phyloP scores from a whole-genome alignment of 2,888 invertebrate species.

The Drosophila mayaguana region DNA sequence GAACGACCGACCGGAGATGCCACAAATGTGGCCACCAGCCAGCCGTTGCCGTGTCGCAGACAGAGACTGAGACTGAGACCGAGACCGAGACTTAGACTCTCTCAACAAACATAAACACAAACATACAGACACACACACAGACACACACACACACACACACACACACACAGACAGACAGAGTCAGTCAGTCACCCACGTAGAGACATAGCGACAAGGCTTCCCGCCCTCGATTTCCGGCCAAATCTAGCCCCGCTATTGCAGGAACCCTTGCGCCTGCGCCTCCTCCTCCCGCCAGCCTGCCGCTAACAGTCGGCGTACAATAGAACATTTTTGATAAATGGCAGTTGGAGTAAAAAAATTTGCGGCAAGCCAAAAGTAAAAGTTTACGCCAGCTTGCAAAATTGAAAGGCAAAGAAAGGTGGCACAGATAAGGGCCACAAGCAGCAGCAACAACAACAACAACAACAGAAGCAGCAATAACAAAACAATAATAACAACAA shows the following conservation, averaged over 20 bases:
- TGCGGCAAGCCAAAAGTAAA: conserved; percentile 66
- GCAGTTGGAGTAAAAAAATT: conserved; percentile 51
- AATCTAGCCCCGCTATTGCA: conserved; percentile 6
- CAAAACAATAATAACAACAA: conserved; percentile 26
- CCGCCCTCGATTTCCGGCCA: conserved; percentile 50
- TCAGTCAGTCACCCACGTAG: conserved; percentile 24
- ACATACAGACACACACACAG: not conserved
- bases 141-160: not conserved
- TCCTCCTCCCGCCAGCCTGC: not conserved
- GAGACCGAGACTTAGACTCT: conserved; percentile 26
- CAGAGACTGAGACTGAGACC: conserved; percentile 34
- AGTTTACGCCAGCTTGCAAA: conserved; percentile 46
- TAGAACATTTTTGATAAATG: conserved; percentile 59
- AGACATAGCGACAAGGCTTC: conserved; percentile 1
- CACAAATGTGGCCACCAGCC: conserved; percentile 49
- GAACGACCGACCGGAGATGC: conserved; percentile 33
- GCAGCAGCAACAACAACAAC: not conserved
- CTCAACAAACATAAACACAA: conserved; percentile 13
- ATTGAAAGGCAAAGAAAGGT: conserved; percentile 48
- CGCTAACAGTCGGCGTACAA: conserved; percentile 9
- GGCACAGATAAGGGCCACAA: conserved; percentile 52
- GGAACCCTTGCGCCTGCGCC: conserved; percentile 4
- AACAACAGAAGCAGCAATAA: not conserved
- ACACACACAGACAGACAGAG: not conserved
- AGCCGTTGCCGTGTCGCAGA: conserved; percentile 40